These are phyloP conservation scores for Eupsilia transversa DNA, from an alignment of 2,888 invertebrate species.

Conservation along the genomic window DNA sequence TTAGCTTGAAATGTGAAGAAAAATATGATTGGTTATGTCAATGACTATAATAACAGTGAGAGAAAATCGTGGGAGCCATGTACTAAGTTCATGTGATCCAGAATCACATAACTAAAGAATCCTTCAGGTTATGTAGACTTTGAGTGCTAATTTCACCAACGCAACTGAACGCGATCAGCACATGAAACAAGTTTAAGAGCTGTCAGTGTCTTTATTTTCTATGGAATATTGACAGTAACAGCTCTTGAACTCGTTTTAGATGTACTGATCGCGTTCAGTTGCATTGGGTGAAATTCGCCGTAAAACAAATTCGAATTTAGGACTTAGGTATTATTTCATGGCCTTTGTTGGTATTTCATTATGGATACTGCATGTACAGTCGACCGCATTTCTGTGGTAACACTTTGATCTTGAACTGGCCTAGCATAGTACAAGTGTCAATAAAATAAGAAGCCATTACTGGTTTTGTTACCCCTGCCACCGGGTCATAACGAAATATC, in stretches of 20 bases:
- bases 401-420: neutral
- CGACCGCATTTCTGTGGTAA: neutral
- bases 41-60: neutral
- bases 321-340: neutral
- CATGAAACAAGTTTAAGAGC: too few relatives aligned
- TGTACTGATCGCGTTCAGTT: too few relatives aligned
- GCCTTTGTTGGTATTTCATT: neutral
- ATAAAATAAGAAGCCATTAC: neutral
- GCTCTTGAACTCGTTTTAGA: too few relatives aligned
- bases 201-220: too few relatives aligned
- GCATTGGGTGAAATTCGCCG: too few relatives aligned
- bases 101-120: neutral
- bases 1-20: neutral
- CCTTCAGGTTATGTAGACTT: neutral
- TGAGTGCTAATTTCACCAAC: too few relatives aligned
- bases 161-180: too few relatives aligned
- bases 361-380: neutral
- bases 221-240: too few relatives aligned
- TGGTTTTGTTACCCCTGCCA: neutral
- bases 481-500: neutral
- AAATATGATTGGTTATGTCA: too few relatives aligned
- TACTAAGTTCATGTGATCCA: neutral
- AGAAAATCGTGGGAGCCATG: neutral
- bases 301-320: neutral
- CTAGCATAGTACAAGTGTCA: neutral